Evolutionary conservation across 2,888 invertebrate species (phyloP), one percentile per base, ranked within the genome.

Genomic region (Nomada flava): DNA sequence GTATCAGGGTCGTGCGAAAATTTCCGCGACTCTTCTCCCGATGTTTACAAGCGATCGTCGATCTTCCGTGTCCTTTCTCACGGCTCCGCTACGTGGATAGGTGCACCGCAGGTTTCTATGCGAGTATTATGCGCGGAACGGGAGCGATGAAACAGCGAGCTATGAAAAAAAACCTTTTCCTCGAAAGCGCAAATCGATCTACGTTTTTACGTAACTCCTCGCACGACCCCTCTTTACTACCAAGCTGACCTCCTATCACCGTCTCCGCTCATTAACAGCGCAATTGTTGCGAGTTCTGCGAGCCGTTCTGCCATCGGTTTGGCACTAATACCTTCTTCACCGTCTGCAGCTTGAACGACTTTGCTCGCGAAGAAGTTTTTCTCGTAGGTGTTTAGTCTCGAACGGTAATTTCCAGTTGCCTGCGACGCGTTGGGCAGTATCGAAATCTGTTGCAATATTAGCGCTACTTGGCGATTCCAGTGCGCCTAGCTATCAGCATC

Each of bases 31-130:
- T 65, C 82, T 68, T 79, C 80, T 79, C 80, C 47, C 79, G 80
- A 85, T 85, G 85, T 87, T 86, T 85, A 80, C 71, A 63, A 80
- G 85, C 85, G 85, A 86, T 87, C 87, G 85, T 83, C 85, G 87
- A 87, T 86, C 86, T 82, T 84, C 82, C 65, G 85, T 84, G 86
- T 86, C 83, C 87, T 87, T 87, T 86, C 86, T 86, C 86, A 86
- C 87, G 86, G 80, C 59, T 85, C 65, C 64, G 59, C 47, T 13
- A 18, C 72, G 67, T 23, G 77, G 74, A 72, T 80, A 75, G 84
- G 76, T 62, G 76, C 81, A 67, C 76, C 70, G 75, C 57, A 11
- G 72, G 68, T 80, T 77, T 76, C 67, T 79, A 80, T 44, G 87
- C 86, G 84, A 74, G 79, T 75, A 74, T 76, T 80, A 78, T 68